Conservation (phyloP, 2,888 invertebrate genomes). For the Syrista parreyssii region DNA sequence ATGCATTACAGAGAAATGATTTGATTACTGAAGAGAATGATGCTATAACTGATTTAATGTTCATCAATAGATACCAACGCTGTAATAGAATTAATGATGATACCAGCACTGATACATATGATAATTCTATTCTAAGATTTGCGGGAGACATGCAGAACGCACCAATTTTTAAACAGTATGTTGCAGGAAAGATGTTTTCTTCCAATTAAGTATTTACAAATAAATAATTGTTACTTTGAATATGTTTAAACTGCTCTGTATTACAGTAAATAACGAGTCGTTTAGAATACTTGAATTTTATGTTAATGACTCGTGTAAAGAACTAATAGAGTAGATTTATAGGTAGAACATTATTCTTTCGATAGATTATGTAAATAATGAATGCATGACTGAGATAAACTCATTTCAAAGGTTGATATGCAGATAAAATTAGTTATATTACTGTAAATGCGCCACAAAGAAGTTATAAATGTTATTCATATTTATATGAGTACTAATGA, state of each 20-base stretch:
- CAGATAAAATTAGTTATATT: not conserved
- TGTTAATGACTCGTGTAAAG: not conserved
- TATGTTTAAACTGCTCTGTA: not conserved
- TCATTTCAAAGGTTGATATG: not conserved
- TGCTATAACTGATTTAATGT: slow-evolving; percentile 42
- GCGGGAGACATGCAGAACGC: slow-evolving; percentile 65
- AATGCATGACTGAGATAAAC: not conserved
- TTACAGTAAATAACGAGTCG: not conserved
- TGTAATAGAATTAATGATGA: slow-evolving; percentile 32
- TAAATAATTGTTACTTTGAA: not conserved
- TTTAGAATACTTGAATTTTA: not conserved
- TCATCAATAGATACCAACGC: slow-evolving; percentile 46
- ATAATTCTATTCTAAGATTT: slow-evolving; percentile 69
- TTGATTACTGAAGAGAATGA: slow-evolving; percentile 23
- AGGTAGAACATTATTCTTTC: not conserved
- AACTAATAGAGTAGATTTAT: not conserved
- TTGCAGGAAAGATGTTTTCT: not conserved
- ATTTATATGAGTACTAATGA: not conserved
- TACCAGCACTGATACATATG: slow-evolving; percentile 52
- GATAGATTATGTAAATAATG: not conserved
- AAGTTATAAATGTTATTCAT: not conserved
- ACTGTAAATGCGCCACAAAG: not conserved
- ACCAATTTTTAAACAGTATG: slow-evolving; percentile 32
- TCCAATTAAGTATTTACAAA: not conserved
- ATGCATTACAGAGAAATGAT: slow-evolving; percentile 29